A percentile compares a stretch with the other conserved stretches of the same genome.
Evolutionary conservation across 2,888 invertebrate genomes (phyloP).

Genomic region (Trichacis sp.): DNA sequence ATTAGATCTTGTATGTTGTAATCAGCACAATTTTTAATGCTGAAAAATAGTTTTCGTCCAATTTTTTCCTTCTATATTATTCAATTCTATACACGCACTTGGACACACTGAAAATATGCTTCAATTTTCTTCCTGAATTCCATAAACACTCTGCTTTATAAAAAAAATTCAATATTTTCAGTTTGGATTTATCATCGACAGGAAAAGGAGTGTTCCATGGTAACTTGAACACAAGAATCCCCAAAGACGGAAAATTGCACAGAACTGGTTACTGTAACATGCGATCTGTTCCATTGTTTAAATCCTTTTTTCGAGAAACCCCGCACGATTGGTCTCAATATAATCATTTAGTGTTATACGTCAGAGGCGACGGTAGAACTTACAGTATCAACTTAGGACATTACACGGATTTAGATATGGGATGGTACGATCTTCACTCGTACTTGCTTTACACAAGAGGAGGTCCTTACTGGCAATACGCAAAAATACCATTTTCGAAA

Average conservation of each 20-base stretch:
- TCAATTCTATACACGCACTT: too few relatives aligned
- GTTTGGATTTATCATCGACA: constrained; percentile 77
- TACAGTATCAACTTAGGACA: constrained; percentile 86
- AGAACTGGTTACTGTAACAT: constrained; percentile 87
- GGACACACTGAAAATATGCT: too few relatives aligned
- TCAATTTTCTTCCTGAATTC: too few relatives aligned
- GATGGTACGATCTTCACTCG: constrained; percentile 90
- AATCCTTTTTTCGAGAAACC: constrained; percentile 82
- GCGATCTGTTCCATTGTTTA: constrained; percentile 77
- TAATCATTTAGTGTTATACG: constrained; percentile 80
- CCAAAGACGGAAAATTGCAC: constrained; percentile 84
- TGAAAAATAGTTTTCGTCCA: too few relatives aligned
- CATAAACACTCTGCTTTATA: too few relatives aligned
- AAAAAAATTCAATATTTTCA: too few relatives aligned
- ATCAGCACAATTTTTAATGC: too few relatives aligned
- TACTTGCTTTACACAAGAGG: constrained; percentile 93
- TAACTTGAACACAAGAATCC: constrained; percentile 76
- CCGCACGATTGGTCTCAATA: constrained; percentile 83
- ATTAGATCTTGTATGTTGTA: too few relatives aligned
- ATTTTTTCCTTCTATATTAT: too few relatives aligned
- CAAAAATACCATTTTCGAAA: constrained; percentile 94
- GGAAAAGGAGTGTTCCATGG: constrained; percentile 83
- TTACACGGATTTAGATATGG: constrained; percentile 83
- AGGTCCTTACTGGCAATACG: constrained; percentile 96
- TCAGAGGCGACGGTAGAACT: constrained; percentile 94